Evolutionary conservation across 2,797 vertebrate species (phyloP).

Genomic region (Sciurus vulgaris): DNA sequence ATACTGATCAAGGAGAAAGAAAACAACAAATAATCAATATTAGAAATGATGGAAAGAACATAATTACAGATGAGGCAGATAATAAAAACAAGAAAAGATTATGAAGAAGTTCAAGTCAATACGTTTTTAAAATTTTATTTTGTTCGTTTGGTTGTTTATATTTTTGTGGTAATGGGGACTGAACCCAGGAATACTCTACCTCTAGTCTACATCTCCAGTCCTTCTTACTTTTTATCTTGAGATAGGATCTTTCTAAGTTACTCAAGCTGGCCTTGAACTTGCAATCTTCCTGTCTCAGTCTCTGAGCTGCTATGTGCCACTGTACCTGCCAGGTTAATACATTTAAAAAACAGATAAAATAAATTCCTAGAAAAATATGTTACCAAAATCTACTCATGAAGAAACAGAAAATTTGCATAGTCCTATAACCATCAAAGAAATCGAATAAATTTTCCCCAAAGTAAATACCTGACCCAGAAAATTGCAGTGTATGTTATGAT

Average conservation of each 20-base stretch:
- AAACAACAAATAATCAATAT: not conserved
- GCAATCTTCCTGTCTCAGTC: no score
- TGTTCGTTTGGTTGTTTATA: no score
- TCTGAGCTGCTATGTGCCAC: no score
- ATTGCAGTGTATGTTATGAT: not conserved
- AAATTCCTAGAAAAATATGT: constrained; percentile 25
- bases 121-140: not conserved
- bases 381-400: not conserved
- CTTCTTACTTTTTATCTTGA: no score
- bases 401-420: not conserved
- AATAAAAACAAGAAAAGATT: not conserved
- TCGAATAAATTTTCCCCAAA: not conserved
- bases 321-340: not conserved
- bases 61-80: not conserved
- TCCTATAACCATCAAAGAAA: not conserved
- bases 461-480: not conserved
- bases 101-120: not conserved
- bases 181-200: no score
- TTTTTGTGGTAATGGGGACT: no score
- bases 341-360: not conserved
- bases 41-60: not conserved
- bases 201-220: no score
- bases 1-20: not conserved
- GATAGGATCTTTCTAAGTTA: no score
- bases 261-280: no score